Conservation (phyloP, 1,140 invertebrate species). For the Nephila pilipes region DNA sequence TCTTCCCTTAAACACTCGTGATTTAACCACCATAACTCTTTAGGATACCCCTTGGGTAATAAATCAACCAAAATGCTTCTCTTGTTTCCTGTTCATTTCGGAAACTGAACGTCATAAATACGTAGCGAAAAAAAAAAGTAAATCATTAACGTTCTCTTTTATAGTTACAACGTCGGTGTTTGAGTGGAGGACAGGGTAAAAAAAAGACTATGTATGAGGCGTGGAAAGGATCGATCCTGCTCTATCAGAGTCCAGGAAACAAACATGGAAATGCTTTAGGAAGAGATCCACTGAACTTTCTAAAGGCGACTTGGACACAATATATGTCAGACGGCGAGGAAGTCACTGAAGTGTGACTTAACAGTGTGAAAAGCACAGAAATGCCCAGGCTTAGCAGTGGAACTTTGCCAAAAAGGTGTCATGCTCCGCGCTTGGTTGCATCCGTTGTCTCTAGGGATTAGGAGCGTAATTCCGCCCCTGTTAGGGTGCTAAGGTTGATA, state of each 20-base stretch:
- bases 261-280: constrained; percentile 38
- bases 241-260: constrained; percentile 25
- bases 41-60: constrained; percentile 27
- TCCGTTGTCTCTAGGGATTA: constrained; percentile 50
- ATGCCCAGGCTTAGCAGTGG: constrained; percentile 39
- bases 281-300: background rate
- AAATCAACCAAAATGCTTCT: constrained; percentile 46
- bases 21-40: constrained; percentile 10
- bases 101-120: constrained; percentile 40
- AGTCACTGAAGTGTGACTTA: constrained; percentile 44
- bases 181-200: background rate
- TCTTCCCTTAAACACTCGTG: constrained; percentile 45
- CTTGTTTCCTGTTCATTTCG: constrained; percentile 50
- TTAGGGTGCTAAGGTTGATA: constrained; percentile 2
- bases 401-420: constrained; percentile 63
- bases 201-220: background rate
- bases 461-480: constrained; percentile 1
- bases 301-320: constrained; percentile 48
- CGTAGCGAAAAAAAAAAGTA: background rate
- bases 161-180: background rate
- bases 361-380: constrained; percentile 55
- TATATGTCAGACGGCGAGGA: constrained; percentile 35
- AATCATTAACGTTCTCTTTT: constrained; percentile 41
- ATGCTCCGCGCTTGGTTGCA: constrained; percentile 24
- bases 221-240: background rate